A percentile compares a stretch with the other conserved stretches of the same genome.
Evolutionary conservation across 1,140 invertebrate genomes (phyloP).

Genomic region (Drosophila persimilis): DNA sequence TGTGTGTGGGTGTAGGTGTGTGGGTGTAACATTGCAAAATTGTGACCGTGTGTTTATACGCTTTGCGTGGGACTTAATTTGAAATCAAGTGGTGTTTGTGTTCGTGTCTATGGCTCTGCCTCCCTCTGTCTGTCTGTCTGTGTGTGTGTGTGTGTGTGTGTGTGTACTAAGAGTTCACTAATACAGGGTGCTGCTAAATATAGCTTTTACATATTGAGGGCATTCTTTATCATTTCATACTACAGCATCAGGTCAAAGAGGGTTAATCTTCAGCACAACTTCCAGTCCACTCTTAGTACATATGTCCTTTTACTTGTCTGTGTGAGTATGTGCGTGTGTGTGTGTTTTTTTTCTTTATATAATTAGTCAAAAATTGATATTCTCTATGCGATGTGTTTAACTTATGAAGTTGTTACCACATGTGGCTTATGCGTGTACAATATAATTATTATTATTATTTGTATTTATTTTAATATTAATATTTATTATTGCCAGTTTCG

Average conservation of each 20-base stretch:
- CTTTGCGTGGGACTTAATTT: slow-evolving; percentile 47
- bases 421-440: slow-evolving; percentile 30
- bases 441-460: slow-evolving; percentile 39
- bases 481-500: slow-evolving; percentile 78
- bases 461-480: slow-evolving; percentile 39
- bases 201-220: too few species aligned
- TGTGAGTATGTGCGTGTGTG: neutral
- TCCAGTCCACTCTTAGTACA: too few species aligned
- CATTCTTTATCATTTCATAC: too few species aligned
- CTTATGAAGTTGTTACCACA: slow-evolving; percentile 40
- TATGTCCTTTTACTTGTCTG: too few species aligned
- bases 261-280: too few species aligned
- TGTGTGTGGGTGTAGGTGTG: neutral
- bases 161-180: too few species aligned
- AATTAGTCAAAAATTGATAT: slow-evolving; percentile 19
- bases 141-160: neutral
- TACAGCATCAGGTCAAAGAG: too few species aligned
- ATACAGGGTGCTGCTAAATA: too few species aligned
- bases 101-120: neutral
- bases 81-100: slow-evolving; percentile 33
- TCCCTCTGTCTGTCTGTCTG: neutral
- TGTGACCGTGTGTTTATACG: slow-evolving; percentile 9
- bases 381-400: slow-evolving; percentile 32
- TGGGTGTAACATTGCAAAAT: slow-evolving; percentile 19
- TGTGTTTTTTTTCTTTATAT: slow-evolving; percentile 16